A percentile compares a stretch with the other conserved stretches of the same genome.
phyloP scores from a whole-genome alignment of 2,797 vertebrate genomes.

The Mus minutoides region DNA sequence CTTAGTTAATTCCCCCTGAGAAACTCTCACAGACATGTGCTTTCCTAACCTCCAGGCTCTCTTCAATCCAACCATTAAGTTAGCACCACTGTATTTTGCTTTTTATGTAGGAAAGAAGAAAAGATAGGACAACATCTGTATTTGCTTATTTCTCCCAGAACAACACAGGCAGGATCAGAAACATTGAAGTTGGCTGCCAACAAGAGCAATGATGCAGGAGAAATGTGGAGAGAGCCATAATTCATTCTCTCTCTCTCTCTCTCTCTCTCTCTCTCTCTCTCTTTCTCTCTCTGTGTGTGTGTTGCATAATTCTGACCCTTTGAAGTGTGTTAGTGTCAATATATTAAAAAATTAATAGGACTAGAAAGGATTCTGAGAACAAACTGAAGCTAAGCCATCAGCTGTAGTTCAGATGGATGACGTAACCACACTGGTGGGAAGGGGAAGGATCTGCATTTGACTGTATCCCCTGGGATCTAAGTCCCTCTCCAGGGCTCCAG shows the following conservation, averaged over 20 bases:
- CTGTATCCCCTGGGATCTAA: background rate
- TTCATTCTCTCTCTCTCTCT: background rate
- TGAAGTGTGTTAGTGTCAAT: background rate
- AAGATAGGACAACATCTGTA: background rate
- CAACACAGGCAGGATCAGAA: background rate
- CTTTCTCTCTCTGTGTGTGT: background rate
- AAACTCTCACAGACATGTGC: background rate
- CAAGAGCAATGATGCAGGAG: background rate
- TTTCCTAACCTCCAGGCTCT: background rate
- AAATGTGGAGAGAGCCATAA: background rate
- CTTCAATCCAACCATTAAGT: background rate
- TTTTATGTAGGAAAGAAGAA: background rate
- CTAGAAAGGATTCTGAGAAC: background rate
- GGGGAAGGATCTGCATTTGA: background rate
- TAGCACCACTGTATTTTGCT: background rate
- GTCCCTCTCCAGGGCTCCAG: background rate
- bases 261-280: too few relatives aligned
- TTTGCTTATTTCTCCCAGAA: constrained; percentile 29
- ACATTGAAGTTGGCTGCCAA: background rate
- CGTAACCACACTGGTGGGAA: background rate
- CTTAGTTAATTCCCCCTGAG: too few relatives aligned
- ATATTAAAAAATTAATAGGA: constrained; percentile 9
- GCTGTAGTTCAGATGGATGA: background rate
- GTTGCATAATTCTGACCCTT: background rate
- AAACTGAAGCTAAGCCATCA: background rate